phyloP scores from a whole-genome alignment of 1,140 invertebrate genomes.

The Aplysia californica region DNA sequence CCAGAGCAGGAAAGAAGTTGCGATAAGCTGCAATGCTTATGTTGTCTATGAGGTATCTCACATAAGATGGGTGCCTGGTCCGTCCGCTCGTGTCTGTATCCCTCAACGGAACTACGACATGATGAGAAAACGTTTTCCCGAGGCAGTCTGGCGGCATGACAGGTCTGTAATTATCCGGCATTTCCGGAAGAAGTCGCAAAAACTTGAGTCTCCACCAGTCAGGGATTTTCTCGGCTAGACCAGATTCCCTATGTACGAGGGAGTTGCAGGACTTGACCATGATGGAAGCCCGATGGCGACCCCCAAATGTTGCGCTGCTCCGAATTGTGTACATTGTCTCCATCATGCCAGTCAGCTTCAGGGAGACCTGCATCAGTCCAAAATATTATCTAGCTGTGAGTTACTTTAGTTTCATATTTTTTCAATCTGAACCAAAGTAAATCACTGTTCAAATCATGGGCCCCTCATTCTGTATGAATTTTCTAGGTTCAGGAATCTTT shows the following conservation, averaged over 20 bases:
- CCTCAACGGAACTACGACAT: constrained; percentile 33
- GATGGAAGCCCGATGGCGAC: constrained; percentile 36
- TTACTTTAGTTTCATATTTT: no score
- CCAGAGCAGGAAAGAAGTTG: constrained; percentile 32
- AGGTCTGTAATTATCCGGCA: constrained; percentile 27
- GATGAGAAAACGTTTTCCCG: constrained; percentile 32
- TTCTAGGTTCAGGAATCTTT: no score
- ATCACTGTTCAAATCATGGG: no score
- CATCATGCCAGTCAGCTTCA: constrained; percentile 34
- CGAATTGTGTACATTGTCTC: constrained; percentile 36
- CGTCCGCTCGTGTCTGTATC: constrained; percentile 36
- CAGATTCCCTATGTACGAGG: constrained; percentile 30
- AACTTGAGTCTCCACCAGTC: constrained; percentile 38
- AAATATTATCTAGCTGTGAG: no score
- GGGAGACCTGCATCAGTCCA: constrained; percentile 14
- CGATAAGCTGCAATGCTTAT: constrained; percentile 37
- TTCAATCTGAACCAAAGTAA: no score
- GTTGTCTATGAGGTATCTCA: constrained; percentile 39
- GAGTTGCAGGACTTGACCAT: constrained; percentile 32
- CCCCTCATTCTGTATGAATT: no score
- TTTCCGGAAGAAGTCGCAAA: constrained; percentile 23
- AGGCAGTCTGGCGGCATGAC: constrained; percentile 26
- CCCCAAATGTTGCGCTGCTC: constrained; percentile 31
- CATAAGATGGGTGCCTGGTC: constrained; percentile 36
- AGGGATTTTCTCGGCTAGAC: constrained; percentile 30